Conservation (phyloP, 2,113 vertebrate genomes). For the Planiliza haematocheilus region DNA sequence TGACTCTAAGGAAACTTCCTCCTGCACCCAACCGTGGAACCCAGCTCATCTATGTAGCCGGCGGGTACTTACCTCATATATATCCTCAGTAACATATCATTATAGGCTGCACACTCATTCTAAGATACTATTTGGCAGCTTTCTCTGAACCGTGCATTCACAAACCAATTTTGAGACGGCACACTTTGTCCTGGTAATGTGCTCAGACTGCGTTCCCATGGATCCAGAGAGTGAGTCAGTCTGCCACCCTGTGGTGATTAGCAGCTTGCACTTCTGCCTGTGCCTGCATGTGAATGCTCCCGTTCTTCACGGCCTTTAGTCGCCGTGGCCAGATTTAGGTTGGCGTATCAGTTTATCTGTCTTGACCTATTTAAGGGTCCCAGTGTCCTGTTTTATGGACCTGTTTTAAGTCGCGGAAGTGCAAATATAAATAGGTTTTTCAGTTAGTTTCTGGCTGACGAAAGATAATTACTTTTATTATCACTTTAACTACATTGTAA, state of each 20-base stretch:
- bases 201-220: not conserved
- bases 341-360: not conserved
- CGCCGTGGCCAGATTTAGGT: no score
- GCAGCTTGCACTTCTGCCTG: not conserved
- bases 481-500: not conserved
- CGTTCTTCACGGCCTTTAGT: not conserved
- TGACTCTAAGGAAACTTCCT: constrained; percentile 84
- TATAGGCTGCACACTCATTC: no score
- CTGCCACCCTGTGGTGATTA: constrained; percentile 49
- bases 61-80: constrained; percentile 72
- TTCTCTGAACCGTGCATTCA: not conserved
- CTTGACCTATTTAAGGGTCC: not conserved
- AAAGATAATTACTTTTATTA: not conserved
- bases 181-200: not conserved
- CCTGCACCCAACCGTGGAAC: constrained; percentile 81
- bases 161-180: not conserved
- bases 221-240: constrained; percentile 4
- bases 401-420: no score
- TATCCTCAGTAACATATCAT: not conserved
- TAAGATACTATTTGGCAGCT: not conserved
- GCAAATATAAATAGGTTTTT: not conserved
- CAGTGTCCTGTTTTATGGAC: not conserved
- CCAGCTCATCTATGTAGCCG: constrained; percentile 86
- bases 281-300: not conserved
- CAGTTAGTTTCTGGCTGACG: not conserved